These are phyloP conservation scores for Sakesphorus luctuosus DNA, from an alignment of 2,113 vertebrate genomes.

Conservation along the genomic window DNA sequence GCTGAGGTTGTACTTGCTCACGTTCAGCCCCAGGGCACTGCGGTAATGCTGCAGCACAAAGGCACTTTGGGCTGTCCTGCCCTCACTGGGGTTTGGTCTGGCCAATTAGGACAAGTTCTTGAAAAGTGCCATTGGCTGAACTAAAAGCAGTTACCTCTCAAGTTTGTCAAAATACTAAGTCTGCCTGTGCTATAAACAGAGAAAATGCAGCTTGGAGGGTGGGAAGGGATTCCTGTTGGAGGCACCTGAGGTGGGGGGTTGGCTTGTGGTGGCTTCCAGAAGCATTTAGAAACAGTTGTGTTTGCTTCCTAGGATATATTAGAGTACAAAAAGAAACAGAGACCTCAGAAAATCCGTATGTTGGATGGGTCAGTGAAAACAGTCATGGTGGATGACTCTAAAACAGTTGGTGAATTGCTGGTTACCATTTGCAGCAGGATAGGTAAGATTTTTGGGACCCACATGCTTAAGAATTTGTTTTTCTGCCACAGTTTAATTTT, in stretches of 20 bases:
- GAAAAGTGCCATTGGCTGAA: neutral
- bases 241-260: neutral
- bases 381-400: constrained; percentile 98
- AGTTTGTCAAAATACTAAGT: neutral
- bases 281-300: neutral
- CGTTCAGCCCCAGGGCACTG: neutral
- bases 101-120: neutral
- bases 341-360: constrained; percentile 98
- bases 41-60: neutral
- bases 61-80: neutral
- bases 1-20: neutral
- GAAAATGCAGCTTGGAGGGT: neutral
- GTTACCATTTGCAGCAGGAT: constrained; percentile 98
- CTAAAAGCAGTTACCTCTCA: neutral
- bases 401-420: constrained; percentile 95
- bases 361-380: constrained; percentile 96
- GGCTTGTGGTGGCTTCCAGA: neutral
- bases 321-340: constrained; percentile 99
- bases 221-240: neutral
- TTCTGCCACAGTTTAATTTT: neutral
- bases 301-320: constrained; percentile 85
- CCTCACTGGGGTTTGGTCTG: neutral
- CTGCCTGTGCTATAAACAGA: neutral
- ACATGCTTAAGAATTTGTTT: neutral
- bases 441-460: constrained; percentile 73